These are phyloP conservation scores for Dinocampus coccinellae DNA, from an alignment of 2,888 invertebrate species.

Conservation along the genomic window DNA sequence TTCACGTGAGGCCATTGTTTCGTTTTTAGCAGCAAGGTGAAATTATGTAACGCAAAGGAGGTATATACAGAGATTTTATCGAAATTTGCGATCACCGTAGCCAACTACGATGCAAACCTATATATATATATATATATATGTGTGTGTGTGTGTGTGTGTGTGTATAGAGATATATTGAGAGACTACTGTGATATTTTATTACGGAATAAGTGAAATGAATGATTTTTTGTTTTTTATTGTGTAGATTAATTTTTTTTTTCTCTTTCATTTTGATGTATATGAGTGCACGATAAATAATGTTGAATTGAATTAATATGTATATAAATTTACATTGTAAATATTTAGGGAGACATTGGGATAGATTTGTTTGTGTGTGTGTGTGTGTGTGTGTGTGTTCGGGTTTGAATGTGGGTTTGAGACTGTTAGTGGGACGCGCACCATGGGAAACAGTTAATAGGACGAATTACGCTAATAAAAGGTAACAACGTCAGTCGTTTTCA, in stretches of 20 bases:
- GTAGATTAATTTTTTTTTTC: not conserved
- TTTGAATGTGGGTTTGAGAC: not conserved
- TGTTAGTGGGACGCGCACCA: constrained; percentile 28
- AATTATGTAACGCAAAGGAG: constrained; percentile 61
- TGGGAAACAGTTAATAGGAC: constrained; percentile 63
- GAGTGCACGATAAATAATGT: not conserved
- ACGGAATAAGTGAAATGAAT: not conserved
- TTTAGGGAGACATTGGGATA: not conserved
- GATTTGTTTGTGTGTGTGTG: no score
- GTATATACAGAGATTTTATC: constrained; percentile 56
- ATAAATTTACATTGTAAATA: not conserved
- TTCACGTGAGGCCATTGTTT: constrained; percentile 64
- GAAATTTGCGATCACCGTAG: constrained; percentile 49
- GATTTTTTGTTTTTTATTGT: not conserved
- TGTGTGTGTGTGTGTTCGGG: no score
- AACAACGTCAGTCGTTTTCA: constrained; percentile 66
- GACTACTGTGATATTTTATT: no score
- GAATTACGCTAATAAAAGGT: constrained; percentile 65
- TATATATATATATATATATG: not conserved
- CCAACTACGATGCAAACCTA: constrained; percentile 51
- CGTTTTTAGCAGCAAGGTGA: constrained; percentile 64
- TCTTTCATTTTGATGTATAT: not conserved
- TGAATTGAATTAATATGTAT: not conserved
- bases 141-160: not conserved
- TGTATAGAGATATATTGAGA: not conserved